Conservation (phyloP, 2,113 vertebrate species). For the Datnioides undecimradiatus region DNA sequence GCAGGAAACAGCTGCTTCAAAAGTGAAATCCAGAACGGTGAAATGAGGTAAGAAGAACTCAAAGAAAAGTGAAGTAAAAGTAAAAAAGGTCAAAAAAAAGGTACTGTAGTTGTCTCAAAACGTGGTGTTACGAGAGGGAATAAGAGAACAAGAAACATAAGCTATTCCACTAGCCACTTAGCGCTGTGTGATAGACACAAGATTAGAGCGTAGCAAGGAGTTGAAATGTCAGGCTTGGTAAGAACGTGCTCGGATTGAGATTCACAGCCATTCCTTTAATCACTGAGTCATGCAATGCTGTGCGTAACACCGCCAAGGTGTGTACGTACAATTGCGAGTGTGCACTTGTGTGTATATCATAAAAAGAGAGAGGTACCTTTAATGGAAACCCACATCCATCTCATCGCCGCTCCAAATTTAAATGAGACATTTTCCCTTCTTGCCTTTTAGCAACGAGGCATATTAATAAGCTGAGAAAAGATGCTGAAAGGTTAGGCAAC, state of each 20-base stretch:
- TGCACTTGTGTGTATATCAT: constrained; percentile 57
- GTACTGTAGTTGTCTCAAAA: constrained; percentile 5
- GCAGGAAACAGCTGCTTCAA: neutral
- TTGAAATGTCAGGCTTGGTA: constrained; percentile 76
- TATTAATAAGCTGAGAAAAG: constrained; percentile 75
- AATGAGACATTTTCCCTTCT: constrained; percentile 82
- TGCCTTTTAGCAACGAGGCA: constrained; percentile 76
- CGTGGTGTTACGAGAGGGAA: neutral
- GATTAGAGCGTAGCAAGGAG: constrained; percentile 63
- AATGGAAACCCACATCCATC: constrained; percentile 71
- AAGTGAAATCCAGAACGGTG: constrained; percentile 7
- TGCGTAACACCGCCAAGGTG: constrained; percentile 52
- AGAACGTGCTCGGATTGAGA: constrained; percentile 76
- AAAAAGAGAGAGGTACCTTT: constrained; percentile 55
- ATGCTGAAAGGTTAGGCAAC: constrained; percentile 75
- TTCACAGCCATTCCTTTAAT: constrained; percentile 69
- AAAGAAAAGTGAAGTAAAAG: constrained; percentile 16
- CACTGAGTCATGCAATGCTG: constrained; percentile 56
- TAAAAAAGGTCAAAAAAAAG: neutral
- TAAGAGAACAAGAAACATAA: constrained; percentile 29
- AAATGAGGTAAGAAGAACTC: constrained; percentile 19
- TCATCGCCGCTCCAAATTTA: constrained; percentile 73
- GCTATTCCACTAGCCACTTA: constrained; percentile 55
- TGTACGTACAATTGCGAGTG: constrained; percentile 37
- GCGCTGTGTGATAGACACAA: constrained; percentile 47